Evolutionary conservation across 2,113 vertebrate genomes (phyloP), one percentile per base, ranked within the genome.

Genomic region (Aldabrachelys gigantea): DNA sequence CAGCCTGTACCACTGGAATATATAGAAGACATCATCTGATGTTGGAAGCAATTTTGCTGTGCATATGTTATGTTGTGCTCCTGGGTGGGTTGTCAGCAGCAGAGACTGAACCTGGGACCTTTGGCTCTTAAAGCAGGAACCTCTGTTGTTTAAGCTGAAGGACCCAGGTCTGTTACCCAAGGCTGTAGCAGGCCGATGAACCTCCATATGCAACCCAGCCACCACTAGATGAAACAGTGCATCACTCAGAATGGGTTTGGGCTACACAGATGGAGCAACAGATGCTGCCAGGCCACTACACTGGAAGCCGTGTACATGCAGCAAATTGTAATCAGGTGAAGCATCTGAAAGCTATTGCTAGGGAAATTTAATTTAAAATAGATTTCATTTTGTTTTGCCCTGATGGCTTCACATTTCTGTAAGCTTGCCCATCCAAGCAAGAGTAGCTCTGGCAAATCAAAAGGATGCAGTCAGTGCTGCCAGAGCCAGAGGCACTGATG

Each of bases 1-100:
- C 0, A 72, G 62, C 41, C 56, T 50, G 0, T 2, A 5, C 1
- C 72, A 49, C 9, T 29, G 0, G 0, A 21, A 38, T 2, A 0
- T 14, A 52, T 27, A 14, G 13, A 89, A 38, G 53, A 35, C 4
- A 21, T 4, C 35, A 62, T 1, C 10, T 86, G 62, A 31, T 16
- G 29, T 62, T 62, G 14, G 59, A 31, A 62, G 59, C 29, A 49
- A n/a, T 3, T 25, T 50, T 2, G 54, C 47, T 52, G n/a, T 57
- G 41, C 31, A 29, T 79, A 25, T 87, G 31, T 53, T 89, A 80
- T 35, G 80, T 41, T 29, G 8, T 0, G 1, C 25, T 6, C 25
- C 11, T 78, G 75, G 24, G 21, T 27, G 24, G 25, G 12, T 11
- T 53, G 13, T 85, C 81, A 85, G 76, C 52, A 85, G 50, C 0